phyloP scores from a whole-genome alignment of 1,140 invertebrate genomes.

The Lepidurus couesii region DNA sequence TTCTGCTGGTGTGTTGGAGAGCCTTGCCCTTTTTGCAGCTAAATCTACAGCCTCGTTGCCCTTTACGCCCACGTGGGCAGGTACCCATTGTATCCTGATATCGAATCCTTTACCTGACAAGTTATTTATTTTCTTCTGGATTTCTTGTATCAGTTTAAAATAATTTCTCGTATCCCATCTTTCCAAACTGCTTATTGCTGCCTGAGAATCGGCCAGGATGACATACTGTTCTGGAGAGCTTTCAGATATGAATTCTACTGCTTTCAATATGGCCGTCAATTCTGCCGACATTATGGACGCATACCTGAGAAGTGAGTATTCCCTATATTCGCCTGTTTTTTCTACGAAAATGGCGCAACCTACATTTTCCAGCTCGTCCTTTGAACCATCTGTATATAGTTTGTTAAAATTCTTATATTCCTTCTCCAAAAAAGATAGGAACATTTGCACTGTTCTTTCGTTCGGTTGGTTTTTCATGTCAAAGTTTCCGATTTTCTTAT shows the following conservation, averaged over 20 bases:
- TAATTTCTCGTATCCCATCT: background rate
- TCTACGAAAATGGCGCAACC: too few species aligned
- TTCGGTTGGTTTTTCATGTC: background rate
- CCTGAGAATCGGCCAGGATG: slow-evolving; percentile 33
- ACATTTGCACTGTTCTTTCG: background rate
- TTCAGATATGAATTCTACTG: too few species aligned
- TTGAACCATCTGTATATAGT: too few species aligned
- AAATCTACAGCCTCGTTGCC: too few species aligned
- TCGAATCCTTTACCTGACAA: slow-evolving; percentile 42
- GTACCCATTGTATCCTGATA: background rate
- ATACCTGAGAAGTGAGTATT: too few species aligned
- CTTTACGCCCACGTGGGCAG: background rate
- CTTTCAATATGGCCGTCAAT: too few species aligned
- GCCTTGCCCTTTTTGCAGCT: too few species aligned
- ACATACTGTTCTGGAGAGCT: slow-evolving; percentile 59
- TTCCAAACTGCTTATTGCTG: background rate
- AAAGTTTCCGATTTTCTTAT: background rate
- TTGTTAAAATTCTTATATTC: background rate
- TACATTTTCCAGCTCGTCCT: too few species aligned
- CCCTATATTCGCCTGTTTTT: too few species aligned
- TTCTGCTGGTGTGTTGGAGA: too few species aligned
- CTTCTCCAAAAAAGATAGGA: background rate
- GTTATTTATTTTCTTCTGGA: background rate
- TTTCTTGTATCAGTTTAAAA: background rate
- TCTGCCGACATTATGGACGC: too few species aligned